These are phyloP conservation scores for Aptenodytes forsteri DNA, from an alignment of 2,113 vertebrate genomes.

Conservation along the genomic window DNA sequence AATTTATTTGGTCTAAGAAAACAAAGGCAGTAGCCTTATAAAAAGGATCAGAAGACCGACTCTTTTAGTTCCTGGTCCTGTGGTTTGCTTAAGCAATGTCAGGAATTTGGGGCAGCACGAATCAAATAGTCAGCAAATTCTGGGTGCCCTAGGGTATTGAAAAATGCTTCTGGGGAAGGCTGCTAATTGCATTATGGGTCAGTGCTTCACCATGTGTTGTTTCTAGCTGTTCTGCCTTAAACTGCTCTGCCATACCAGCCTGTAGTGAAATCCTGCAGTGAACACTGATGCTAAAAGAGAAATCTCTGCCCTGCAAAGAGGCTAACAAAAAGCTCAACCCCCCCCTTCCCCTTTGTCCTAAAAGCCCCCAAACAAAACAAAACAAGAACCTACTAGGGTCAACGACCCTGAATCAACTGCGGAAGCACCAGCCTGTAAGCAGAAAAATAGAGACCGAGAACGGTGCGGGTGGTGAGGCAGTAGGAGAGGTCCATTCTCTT, in stretches of 20 bases:
- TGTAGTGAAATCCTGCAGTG: not conserved
- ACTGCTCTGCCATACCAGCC: not conserved
- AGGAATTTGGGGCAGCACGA: conserved; percentile 10
- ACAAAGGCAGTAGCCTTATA: not conserved
- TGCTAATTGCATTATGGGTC: not conserved
- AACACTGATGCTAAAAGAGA: not conserved
- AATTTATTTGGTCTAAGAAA: not conserved
- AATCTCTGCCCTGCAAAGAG: not conserved
- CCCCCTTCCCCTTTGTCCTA: not conserved
- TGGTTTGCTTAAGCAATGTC: conserved; percentile 12
- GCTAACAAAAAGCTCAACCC: not conserved
- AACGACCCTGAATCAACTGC: not conserved
- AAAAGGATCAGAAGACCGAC: not conserved
- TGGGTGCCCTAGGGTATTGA: conserved; percentile 6
- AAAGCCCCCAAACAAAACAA: not conserved
- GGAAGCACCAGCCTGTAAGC: not conserved
- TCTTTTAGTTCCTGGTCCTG: not conserved
- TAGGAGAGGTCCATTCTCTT: not conserved
- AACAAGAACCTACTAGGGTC: not conserved
- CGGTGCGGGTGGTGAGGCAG: rapidly evolving
- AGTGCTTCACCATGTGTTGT: not conserved
- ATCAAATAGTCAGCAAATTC: conserved; percentile 38
- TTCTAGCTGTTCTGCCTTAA: not conserved
- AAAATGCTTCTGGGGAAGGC: conserved; percentile 13
- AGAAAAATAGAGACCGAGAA: not conserved